These are phyloP conservation scores for Apantesis nais DNA, from an alignment of 2,888 invertebrate species.

Conservation along the genomic window DNA sequence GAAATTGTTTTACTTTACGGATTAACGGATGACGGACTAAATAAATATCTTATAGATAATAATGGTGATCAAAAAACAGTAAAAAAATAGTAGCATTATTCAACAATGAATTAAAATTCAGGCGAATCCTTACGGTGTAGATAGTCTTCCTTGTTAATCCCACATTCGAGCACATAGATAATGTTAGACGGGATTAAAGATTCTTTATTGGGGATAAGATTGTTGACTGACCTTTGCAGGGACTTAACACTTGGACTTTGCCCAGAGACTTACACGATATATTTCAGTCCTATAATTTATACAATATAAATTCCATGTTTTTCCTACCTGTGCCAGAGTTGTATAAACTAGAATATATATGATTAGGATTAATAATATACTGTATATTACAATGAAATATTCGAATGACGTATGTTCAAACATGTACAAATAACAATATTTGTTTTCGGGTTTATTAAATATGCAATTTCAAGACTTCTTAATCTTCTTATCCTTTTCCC, in stretches of 20 bases:
- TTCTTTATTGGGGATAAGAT: constrained; percentile 33
- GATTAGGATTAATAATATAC: not conserved
- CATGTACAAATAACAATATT: not conserved
- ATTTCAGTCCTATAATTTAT: constrained; percentile 24
- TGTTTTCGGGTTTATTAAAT: not conserved
- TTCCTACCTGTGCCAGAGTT: constrained; percentile 22
- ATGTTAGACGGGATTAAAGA: constrained; percentile 25
- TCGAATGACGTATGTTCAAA: not conserved
- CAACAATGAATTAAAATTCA: not conserved
- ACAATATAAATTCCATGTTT: constrained; percentile 17
- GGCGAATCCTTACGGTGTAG: not conserved
- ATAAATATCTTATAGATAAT: no score
- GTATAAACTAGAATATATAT: not conserved
- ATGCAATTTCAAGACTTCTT: not conserved
- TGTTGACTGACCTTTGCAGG: constrained; percentile 44
- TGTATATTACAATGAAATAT: not conserved
- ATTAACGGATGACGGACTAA: no score
- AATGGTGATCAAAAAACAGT: no score
- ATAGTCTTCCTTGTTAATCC: not conserved
- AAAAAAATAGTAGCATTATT: no score
- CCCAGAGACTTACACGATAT: constrained; percentile 36
- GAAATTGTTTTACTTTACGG: no score
- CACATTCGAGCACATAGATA: not conserved
- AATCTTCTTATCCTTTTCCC: not conserved
- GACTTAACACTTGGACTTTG: constrained; percentile 41